Percentiles rank a stretch among this genome's conserved stretches.
These are phyloP conservation scores for Caenorhabditis sp. DNA, from an alignment of 2,888 invertebrate species.

Conservation along the genomic window DNA sequence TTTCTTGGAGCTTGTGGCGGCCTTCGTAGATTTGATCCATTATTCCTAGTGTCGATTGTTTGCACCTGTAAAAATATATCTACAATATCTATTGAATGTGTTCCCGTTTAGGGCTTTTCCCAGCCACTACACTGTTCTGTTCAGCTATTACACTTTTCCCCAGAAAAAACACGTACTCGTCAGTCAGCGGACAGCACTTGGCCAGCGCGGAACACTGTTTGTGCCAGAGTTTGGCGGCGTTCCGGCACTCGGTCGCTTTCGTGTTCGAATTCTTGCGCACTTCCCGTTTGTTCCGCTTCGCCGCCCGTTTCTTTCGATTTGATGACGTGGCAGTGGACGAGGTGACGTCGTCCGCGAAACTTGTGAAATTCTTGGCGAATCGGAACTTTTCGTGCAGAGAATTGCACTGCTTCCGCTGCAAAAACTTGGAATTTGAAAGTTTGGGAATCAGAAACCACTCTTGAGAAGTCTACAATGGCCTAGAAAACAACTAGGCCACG, in stretches of 20 bases:
- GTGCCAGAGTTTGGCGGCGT: slow-evolving; percentile 59
- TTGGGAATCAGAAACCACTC: neutral
- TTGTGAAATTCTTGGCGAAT: slow-evolving; percentile 34
- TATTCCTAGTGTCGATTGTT: slow-evolving; percentile 58
- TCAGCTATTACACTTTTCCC: too few species aligned
- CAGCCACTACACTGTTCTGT: neutral
- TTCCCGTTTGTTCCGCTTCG: slow-evolving; percentile 31
- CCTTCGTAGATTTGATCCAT: slow-evolving; percentile 65
- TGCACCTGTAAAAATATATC: slow-evolving; percentile 53
- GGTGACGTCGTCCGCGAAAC: too few species aligned
- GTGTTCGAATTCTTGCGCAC: slow-evolving; percentile 23
- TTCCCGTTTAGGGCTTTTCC: neutral
- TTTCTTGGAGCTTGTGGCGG: slow-evolving; percentile 60
- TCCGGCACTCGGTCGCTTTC: slow-evolving; percentile 56
- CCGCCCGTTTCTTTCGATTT: slow-evolving; percentile 18
- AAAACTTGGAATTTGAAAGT: neutral
- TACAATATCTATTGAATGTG: too few species aligned
- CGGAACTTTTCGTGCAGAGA: slow-evolving; percentile 49
- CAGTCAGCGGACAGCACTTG: slow-evolving; percentile 62
- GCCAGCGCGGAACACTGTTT: slow-evolving; percentile 64
- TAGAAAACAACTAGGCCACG: too few species aligned
- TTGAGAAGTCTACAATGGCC: too few species aligned
- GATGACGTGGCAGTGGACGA: neutral
- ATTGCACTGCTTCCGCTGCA: slow-evolving; percentile 38
- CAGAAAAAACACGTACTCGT: slow-evolving; percentile 48